Evolutionary conservation across 2,888 invertebrate genomes (phyloP), one percentile per base, ranked within the genome.

Genomic region (Himalopsyche kuldschensis): DNA sequence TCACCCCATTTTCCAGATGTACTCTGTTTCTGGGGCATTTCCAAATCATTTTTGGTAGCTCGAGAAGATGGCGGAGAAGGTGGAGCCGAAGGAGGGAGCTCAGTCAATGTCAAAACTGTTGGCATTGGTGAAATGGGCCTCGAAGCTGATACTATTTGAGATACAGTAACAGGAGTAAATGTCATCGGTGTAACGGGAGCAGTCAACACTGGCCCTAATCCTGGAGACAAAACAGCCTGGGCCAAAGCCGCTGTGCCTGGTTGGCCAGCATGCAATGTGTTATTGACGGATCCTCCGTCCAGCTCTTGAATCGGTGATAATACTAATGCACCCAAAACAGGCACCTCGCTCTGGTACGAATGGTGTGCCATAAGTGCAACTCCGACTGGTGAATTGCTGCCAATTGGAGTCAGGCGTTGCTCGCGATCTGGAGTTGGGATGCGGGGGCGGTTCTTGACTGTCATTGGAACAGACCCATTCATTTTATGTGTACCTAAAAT

Each of bases 361-460:
- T 87, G 87, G 86, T 94, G 94, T 35, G 95, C 93, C 92, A 95
- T 94, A 79, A 96, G 92, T 17, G 94, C 92, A 4, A 96, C 94
- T n/a, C 94, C 94, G 89, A 94, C 91, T 80, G 90, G 86, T 41
- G 87, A 76, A 24, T 85, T 86, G 32, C 77, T 80, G 86, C 90
- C 91, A 89, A 90, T 90, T 30, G 84, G 82, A 1, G 93, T 92
- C 75, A 95, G 90, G 82, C 94, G 92, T 88, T 94, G 93, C 88
- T 96, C 96, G 82, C 95, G 93, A 87, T 95, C 97, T 0, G 97
- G 97, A 8, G 97, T 97, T 55, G 97, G 97, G 87, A 97, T 97
- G 80, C 97, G 93, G n/a, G 97, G 97, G 82, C 97, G 93, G 88
- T 95, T 95, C 88, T 95, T 95, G 85, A 95, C 90, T n/a, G 93